Base-by-base conservation (phyloP, 2,113 vertebrate species). In the Pomatostomus ruficeps region DNA sequence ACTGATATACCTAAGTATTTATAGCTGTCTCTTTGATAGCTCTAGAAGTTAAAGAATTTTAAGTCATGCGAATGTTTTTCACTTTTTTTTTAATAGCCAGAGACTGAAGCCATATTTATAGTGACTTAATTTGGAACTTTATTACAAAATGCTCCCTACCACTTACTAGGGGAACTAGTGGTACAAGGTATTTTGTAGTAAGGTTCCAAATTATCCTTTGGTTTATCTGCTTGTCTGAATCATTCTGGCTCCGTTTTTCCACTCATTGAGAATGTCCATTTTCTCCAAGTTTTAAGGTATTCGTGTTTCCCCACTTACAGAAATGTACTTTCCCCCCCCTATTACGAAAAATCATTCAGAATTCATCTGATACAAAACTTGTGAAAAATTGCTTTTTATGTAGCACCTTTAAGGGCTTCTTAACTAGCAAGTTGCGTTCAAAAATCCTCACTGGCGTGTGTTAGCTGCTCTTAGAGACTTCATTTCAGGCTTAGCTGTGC, bases 71-170 rank as follows among this genome's bases (percentile, higher is more conserved):
- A 14, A 70, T 57, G 6, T 10, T 14, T 88, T 93, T 81, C 10
- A 8, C 9, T 76, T 76, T 55, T 19, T 88, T 88, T 58, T 20
- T 35, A 49, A 58, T 33, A 70, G 45, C 11, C 22, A 57, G 67
- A 71, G 29, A 16, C 54, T 57, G 24, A 73, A 86, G 22, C 46
- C 26, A 38, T 5, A 15, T 52, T 52, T 80, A 20, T 14, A 24
- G 18, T 36, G 26, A 43, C 45, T 43, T 43, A 19, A 36, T 51
- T 45, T 68, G 54, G 45, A 67, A 15, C 18, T 45, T 59, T 2
- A 26, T 33, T 76, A 2, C 18, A 45, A 51, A 59, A 42, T 75
- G 7, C 15, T 65, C 10, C 0, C 0, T 67, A 8, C 17, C 33
- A 14, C 52, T 68, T 40, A 10, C 0, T 12, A n/a, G 4, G 9